These are phyloP conservation scores for Chironomus riparius DNA, from an alignment of 2,888 invertebrate species.

Conservation along the genomic window DNA sequence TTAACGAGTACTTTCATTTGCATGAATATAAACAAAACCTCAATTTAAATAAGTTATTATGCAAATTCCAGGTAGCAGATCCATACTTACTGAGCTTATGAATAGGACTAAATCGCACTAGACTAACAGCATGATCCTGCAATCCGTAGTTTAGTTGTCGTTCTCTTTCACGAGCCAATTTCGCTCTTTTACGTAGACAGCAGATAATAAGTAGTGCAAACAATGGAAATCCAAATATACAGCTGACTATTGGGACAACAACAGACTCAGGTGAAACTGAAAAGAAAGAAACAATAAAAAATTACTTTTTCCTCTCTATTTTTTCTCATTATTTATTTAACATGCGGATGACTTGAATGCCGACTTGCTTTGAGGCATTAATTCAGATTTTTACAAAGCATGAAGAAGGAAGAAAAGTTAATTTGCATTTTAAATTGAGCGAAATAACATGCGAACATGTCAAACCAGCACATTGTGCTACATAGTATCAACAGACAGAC, in stretches of 20 bases:
- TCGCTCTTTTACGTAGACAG: constrained; percentile 72
- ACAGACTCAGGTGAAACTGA: constrained; percentile 80
- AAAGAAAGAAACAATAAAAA: constrained; percentile 33
- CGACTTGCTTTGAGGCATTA: not conserved
- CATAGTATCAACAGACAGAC: no score
- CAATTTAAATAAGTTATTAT: not conserved
- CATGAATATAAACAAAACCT: not conserved
- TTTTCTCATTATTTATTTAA: not conserved
- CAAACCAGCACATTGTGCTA: no score
- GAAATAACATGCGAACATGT: not conserved
- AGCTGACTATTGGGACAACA: constrained; percentile 79
- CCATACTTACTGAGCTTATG: constrained; percentile 56
- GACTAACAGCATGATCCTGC: constrained; percentile 73
- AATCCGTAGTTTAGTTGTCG: constrained; percentile 70
- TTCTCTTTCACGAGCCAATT: constrained; percentile 73
- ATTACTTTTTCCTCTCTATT: not conserved
- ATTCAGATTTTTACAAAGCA: not conserved
- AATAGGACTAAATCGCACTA: constrained; percentile 64
- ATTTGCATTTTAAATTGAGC: not conserved
- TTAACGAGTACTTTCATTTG: constrained; percentile 29
- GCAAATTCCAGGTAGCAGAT: constrained; percentile 28
- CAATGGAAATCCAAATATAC: constrained; percentile 81
- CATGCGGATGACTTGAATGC: not conserved
- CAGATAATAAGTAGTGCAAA: constrained; percentile 79
- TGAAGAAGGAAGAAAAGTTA: not conserved